These are phyloP conservation scores for Furnarius figulus DNA, from an alignment of 2,113 vertebrate species.

Conservation along the genomic window DNA sequence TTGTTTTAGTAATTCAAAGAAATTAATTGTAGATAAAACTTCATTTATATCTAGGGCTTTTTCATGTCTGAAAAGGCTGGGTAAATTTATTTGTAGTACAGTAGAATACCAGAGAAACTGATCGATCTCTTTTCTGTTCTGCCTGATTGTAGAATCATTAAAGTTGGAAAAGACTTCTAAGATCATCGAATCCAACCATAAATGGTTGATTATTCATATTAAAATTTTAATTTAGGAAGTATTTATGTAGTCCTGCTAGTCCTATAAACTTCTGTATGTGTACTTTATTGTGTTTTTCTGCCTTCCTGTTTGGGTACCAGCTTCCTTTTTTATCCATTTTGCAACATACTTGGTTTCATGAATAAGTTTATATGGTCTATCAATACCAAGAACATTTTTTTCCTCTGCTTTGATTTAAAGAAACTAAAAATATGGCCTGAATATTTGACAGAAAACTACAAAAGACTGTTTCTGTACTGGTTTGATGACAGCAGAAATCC, in stretches of 20 bases:
- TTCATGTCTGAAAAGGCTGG: not conserved
- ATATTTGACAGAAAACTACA: not conserved
- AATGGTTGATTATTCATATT: not conserved
- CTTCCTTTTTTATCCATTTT: constrained; percentile 34
- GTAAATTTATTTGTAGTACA: not conserved
- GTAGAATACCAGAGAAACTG: not conserved
- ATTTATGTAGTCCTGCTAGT: not conserved
- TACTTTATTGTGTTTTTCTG: not conserved
- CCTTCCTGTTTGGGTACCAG: not conserved
- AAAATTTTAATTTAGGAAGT: not conserved
- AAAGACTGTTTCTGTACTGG: not conserved
- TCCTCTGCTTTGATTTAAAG: not conserved
- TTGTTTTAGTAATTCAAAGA: not conserved
- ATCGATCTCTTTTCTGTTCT: not conserved
- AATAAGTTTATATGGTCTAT: constrained; percentile 32
- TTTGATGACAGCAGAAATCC: not conserved
- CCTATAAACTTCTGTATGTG: not conserved
- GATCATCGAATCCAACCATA: not conserved
- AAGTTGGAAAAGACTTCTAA: not conserved
- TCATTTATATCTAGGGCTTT: not conserved
- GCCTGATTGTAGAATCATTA: not conserved
- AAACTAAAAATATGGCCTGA: not conserved
- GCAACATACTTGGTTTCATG: constrained; percentile 8
- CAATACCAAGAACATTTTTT: not conserved
- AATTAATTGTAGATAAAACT: not conserved